Evolutionary conservation across 2,113 vertebrate species (phyloP), one percentile per base, ranked within the genome.

Genomic region (Rhinichthys klamathensis): DNA sequence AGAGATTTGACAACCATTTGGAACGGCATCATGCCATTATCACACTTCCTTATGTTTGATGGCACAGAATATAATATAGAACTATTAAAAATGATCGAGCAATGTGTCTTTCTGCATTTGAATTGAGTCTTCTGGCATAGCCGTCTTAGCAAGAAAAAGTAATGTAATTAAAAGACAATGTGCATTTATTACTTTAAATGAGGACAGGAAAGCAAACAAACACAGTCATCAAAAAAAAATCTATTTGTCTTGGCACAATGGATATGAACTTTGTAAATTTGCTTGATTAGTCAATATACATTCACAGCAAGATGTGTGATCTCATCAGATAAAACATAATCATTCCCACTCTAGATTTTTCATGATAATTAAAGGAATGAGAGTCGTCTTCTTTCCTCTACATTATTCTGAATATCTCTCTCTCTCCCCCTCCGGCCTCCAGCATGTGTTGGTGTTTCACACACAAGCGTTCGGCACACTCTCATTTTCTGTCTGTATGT

Each of bases 401-500:
- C 35, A n/a, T 67, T 46, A 15, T 25, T 76, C 54, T 58, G 12
- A 54, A 27, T 77, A n/a, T n/a, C 60, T 25, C 25, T 77, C 27
- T 83, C 49, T 56, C 60, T 49, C 15, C 11, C n/a, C 58, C 35
- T 76, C 70, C 4, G 5, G 27, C 38, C 61, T 41, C 25, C 46
- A 49, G 46, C 73, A 49, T 76, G 35, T 61, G 41, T 32, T 67
- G 44, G 35, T n/a, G 79, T 69, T 30, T 51, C 79, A 67, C 27
- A 51, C 10, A 32, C 25, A 30, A 23, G 15, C 4, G 7, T 81
- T 73, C 61, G 65, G 63, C 83, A 32, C 78, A 73, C 35, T 58
- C 41, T 63, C 32, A 75, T 73, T 38, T 58, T 72, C 70, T 58
- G 27, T 65, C 72, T 86, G 32, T 87, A 12, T 30, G 61, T 65